Conservation (phyloP, 2,888 invertebrate species). For the Lithodes maja region DNA sequence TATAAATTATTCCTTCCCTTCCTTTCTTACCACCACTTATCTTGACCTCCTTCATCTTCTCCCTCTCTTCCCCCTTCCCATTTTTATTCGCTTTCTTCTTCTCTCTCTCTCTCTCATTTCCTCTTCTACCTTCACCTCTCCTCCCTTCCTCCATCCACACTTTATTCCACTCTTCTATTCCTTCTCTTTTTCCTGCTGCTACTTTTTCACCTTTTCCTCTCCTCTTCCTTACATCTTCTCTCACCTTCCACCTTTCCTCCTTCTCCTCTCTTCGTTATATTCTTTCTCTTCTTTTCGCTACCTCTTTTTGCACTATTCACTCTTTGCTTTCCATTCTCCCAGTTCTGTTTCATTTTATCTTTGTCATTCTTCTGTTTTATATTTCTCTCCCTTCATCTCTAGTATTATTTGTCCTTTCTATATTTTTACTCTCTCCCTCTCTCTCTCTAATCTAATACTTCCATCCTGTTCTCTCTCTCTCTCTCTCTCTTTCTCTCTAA, state of each 20-base stretch:
- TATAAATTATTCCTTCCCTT: background rate
- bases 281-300: background rate
- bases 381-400: background rate
- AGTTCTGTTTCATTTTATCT: background rate
- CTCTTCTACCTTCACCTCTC: background rate
- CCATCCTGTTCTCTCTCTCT: background rate
- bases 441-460: background rate
- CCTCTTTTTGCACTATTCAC: background rate
- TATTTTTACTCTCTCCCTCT: background rate
- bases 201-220: background rate
- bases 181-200: background rate
- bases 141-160: background rate
- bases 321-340: background rate
- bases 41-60: background rate
- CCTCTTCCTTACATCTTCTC: background rate
- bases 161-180: background rate
- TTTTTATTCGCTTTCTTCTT: background rate
- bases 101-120: background rate
- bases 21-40: background rate
- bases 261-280: background rate
- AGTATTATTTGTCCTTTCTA: background rate
- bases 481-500: background rate
- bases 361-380: background rate
- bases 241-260: background rate
- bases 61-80: background rate